Base-by-base conservation (phyloP, 2,113 vertebrate species). In the Ploceus nigricollis region DNA sequence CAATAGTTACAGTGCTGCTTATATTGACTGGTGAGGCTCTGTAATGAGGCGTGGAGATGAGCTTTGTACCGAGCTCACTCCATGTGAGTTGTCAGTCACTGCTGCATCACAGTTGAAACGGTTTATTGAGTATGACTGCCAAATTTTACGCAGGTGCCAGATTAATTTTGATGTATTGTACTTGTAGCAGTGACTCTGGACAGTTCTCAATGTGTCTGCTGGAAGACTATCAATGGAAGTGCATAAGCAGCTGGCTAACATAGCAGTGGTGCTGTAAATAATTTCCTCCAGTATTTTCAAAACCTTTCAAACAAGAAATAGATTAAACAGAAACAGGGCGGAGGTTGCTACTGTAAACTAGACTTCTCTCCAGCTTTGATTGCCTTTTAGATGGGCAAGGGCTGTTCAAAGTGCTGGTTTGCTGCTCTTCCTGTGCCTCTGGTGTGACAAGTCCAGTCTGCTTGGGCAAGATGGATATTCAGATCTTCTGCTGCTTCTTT, bases 111-210 rank as follows among this genome's bases (percentile, higher is more conserved):
- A 90, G 93, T 63, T 2, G 16, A 86, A 97, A 78, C 3, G 6
- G 83, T 95, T 97, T 97, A 97, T 98, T 97, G 93, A 68, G 88
- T 96, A 82, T 96, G 95, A 97, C 96, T 97, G 96, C 95, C 94
- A 97, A 97, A 97, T 97, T 89, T 96, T 95, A 93, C 93, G 85
- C 92, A 92, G 95, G 93, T 97, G 95, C 92, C 96, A 96, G 92
- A 97, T 97, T 96, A 97, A 97, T 97, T 97, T 82, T 97, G 96
- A 97, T 97, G 66, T 81, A 96, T 93, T 71, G 61, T 93, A 91
- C 63, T 94, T 89, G 79, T 57, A 92, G 88, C 77, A 81, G 89
- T 4, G 53, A 69, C 78, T 94, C 87, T 82, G 95, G 92, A 91
- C 90, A 92, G 92, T 95, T 90, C 33, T 22, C 5, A 13, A 6